Base-by-base conservation (phyloP, 2,797 vertebrate genomes). In the Poecilia velifera region DNA sequence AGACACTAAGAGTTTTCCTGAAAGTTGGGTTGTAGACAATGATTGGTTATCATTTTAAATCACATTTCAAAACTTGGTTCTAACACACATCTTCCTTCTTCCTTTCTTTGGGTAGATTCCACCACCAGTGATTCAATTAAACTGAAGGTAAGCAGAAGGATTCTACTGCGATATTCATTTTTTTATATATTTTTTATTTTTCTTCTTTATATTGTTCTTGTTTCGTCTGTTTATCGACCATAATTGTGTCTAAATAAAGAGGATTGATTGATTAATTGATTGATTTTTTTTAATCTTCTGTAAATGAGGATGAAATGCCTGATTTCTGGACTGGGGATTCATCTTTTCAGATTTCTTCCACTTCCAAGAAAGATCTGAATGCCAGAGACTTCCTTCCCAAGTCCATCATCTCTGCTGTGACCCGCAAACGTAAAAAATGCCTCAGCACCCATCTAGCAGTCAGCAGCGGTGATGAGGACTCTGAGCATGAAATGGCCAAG, bases 361-460 rank as follows among this genome's bases (percentile, higher is more conserved):
- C 90, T 28, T 95, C 96, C 76, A 97, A 96, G 92, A 97, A 96
- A 93, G 97, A 97, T 45, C 91, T 93, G 14, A 96, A 94, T 75
- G 84, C 95, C 91, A 96, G 93, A 91, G 97, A 98, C 91, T 96
- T 97, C 93, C 96, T 97, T 83, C 90, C 96, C 90, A 95, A 96
- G 93, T 97, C 97, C 89, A 96, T 98, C 88, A 96, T 97, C 71
- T 97, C 97, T 0, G 97, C 96, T 0, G 96, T 97, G 79, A 97
- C 97, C 92, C 96, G 96, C 87, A 99, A 98, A 95, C 96, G 97
- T 88, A 98, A 96, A 91, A 99, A 97, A 95, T 90, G 95, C 91
- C 95, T 95, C 47, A 96, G 95, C 84, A 85, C 94, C 73, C 94
- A 95, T 70, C 91, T 93, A 4, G 79, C 94, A 14, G 96, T 95